Evolutionary conservation across 2,888 invertebrate species (phyloP).

Genomic region (Tenthredo amoena): DNA sequence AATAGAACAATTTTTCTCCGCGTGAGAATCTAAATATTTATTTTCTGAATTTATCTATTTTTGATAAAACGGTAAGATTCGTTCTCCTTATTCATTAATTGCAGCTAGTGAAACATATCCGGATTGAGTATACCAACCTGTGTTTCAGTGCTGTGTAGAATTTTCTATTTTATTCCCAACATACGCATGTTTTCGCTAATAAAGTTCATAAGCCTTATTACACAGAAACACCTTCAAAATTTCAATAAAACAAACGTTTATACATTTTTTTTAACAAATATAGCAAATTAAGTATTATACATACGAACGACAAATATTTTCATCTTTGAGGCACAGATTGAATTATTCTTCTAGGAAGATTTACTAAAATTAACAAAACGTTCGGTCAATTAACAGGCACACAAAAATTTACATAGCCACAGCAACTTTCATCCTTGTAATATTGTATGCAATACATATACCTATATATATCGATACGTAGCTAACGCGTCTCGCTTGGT

Average conservation of each 20-base stretch:
- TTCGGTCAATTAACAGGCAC: neutral
- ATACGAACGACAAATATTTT: too few relatives aligned
- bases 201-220: neutral
- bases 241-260: neutral
- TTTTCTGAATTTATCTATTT: neutral
- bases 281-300: too few relatives aligned
- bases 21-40: neutral
- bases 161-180: neutral
- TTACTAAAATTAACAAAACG: neutral
- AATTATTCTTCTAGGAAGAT: neutral
- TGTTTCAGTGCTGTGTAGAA: neutral
- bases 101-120: too few relatives aligned
- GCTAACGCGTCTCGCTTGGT: slow-evolving; percentile 70
- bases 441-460: neutral
- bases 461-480: slow-evolving; percentile 9
- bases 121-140: neutral
- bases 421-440: neutral
- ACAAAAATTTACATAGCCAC: neutral
- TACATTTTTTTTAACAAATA: too few relatives aligned
- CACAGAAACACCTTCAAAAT: neutral
- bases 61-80: neutral
- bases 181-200: neutral
- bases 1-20: neutral
- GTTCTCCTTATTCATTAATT: too few relatives aligned
- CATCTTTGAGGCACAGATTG: neutral